A percentile compares a stretch with the other conserved stretches of the same genome.
These are phyloP conservation scores for Stictonetta naevosa DNA, from an alignment of 2,113 vertebrate genomes.

Conservation along the genomic window DNA sequence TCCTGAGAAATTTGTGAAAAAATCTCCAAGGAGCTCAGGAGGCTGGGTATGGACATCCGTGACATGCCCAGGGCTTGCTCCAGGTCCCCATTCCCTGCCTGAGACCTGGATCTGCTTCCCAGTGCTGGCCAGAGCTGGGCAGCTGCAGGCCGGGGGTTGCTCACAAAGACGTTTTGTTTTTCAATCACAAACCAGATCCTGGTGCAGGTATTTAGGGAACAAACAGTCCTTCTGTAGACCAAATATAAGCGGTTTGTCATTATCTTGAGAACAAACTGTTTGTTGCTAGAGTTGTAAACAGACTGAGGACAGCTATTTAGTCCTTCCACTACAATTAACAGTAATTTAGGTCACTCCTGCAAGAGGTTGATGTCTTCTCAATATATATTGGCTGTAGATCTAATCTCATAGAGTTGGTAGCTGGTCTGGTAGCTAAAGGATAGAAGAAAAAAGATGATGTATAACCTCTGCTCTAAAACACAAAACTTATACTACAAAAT, in stretches of 20 bases:
- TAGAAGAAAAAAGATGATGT: not conserved
- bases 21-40: not conserved
- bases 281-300: slow-evolving; percentile 64
- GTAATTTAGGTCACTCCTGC: slow-evolving; percentile 56
- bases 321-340: slow-evolving; percentile 50
- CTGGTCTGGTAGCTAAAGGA: not conserved
- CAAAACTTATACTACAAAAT: not conserved
- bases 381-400: not conserved
- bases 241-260: slow-evolving; percentile 62
- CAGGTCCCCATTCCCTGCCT: not conserved
- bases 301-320: slow-evolving; percentile 8
- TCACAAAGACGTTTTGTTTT: slow-evolving; percentile 10
- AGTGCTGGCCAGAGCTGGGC: not conserved
- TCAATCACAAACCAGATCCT: not conserved
- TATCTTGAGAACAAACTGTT: slow-evolving; percentile 70
- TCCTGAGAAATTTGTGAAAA: not conserved
- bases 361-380: slow-evolving; percentile 2
- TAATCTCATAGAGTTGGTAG: not conserved
- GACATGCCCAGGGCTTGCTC: not conserved
- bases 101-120: not conserved
- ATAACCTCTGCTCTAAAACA: not conserved
- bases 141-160: not conserved
- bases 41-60: not conserved
- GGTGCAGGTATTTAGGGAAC: slow-evolving; percentile 64
- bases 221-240: slow-evolving; percentile 66